phyloP scores from a whole-genome alignment of 2,797 vertebrate genomes.

The Eidolon dupreanum region DNA sequence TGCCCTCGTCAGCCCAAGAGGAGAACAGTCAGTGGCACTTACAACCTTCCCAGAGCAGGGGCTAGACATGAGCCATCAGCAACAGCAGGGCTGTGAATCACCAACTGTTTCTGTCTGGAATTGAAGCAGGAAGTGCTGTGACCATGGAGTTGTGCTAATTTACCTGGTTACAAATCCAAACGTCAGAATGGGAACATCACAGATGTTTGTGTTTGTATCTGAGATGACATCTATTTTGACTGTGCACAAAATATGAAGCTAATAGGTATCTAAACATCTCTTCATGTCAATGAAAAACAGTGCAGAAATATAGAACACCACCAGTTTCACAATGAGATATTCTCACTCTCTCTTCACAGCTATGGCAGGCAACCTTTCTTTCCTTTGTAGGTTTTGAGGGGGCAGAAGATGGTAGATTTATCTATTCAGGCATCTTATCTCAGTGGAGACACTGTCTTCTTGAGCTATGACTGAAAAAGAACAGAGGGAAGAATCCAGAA shows the following conservation, averaged over 20 bases:
- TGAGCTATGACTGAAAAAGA: not conserved
- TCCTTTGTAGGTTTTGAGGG: not conserved
- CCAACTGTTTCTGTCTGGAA: not conserved
- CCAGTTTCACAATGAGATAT: not conserved
- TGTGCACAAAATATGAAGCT: not conserved
- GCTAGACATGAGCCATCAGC: not conserved
- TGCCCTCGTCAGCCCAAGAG: not conserved
- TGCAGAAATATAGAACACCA: not conserved
- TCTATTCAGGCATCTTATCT: not conserved
- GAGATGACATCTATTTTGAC: not conserved
- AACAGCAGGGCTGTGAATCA: not conserved
- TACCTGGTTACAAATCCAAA: not conserved
- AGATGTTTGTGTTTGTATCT: not conserved
- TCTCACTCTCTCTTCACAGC: not conserved
- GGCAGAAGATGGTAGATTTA: not conserved
- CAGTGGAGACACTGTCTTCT: not conserved
- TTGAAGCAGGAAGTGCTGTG: not conserved
- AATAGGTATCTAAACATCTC: not conserved
- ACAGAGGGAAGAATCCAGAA: not conserved
- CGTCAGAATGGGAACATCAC: not conserved
- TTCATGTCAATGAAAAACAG: not conserved
- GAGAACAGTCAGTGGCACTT: not conserved
- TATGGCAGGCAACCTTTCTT: not conserved
- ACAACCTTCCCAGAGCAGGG: not conserved
- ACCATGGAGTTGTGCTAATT: not conserved